These are phyloP conservation scores for Orycteropus afer DNA, from an alignment of 2,113 vertebrate genomes.

Conservation along the genomic window DNA sequence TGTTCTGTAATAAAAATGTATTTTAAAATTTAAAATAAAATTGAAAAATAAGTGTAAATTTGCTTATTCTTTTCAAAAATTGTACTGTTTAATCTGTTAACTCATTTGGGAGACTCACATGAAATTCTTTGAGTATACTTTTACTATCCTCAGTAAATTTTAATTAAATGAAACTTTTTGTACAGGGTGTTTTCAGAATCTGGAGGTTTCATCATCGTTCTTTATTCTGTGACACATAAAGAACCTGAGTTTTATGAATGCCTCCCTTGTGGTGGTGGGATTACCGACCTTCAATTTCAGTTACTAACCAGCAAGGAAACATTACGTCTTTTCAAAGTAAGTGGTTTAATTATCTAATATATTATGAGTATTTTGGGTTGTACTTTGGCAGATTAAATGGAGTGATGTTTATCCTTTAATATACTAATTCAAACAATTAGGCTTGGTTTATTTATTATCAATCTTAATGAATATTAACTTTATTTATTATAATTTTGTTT, in stretches of 20 bases:
- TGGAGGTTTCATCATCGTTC: constrained; percentile 91
- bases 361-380: neutral
- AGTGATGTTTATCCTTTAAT: constrained; percentile 24
- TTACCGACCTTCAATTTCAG: constrained; percentile 88
- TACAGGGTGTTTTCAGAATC: constrained; percentile 92
- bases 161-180: constrained; percentile 37
- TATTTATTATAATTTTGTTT: constrained; percentile 51
- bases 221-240: constrained; percentile 93
- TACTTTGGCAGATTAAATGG: neutral
- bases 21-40: constrained; percentile 1
- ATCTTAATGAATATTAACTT: constrained; percentile 35
- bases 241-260: constrained; percentile 96
- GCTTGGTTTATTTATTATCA: constrained; percentile 10
- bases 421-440: neutral
- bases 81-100: neutral
- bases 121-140: neutral
- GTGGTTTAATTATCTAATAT: constrained; percentile 60
- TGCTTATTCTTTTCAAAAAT: constrained; percentile 34
- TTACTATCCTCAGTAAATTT: constrained; percentile 31
- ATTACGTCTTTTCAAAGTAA: constrained; percentile 92
- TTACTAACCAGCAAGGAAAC: constrained; percentile 90
- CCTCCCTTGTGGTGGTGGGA: constrained; percentile 78
- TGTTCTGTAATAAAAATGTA: neutral
- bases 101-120: neutral
- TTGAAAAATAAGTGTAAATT: constrained; percentile 19